These are phyloP conservation scores for Hesperia comma DNA, from an alignment of 2,888 invertebrate genomes.

Conservation along the genomic window DNA sequence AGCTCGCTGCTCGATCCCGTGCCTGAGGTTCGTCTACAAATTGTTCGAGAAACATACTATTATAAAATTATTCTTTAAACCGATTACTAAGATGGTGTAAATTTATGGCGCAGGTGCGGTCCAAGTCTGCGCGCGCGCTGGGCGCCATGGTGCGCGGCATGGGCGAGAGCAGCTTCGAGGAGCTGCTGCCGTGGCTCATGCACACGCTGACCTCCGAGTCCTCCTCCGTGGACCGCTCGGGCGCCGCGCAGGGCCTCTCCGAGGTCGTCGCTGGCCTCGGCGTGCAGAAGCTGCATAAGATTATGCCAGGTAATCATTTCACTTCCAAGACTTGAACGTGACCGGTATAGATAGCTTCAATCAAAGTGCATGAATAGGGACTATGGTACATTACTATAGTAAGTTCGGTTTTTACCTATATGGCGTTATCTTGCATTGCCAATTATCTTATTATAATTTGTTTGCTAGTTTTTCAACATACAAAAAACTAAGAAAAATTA, in stretches of 20 bases:
- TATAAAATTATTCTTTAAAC: too few species aligned
- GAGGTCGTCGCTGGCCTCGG: constrained; percentile 99
- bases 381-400: too few species aligned
- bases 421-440: too few species aligned
- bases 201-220: constrained; percentile 97
- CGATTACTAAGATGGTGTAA: too few species aligned
- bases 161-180: constrained; percentile 98
- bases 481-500: too few species aligned
- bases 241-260: constrained; percentile 98
- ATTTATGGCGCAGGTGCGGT: constrained; percentile 86
- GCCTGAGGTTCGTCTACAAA: constrained; percentile 93
- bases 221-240: constrained; percentile 97
- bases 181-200: constrained; percentile 99
- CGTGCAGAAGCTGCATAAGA: constrained; percentile 95
- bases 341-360: too few species aligned
- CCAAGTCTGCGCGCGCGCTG: constrained; percentile 97
- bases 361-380: too few species aligned
- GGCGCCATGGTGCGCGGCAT: constrained; percentile 99
- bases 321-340: too few species aligned
- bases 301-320: constrained; percentile 91
- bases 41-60: too few species aligned
- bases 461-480: too few species aligned
- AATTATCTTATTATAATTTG: too few species aligned
- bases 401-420: too few species aligned
- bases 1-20: constrained; percentile 98